These are phyloP conservation scores for Elephas maximus DNA, from an alignment of 2,113 vertebrate genomes.

Conservation along the genomic window DNA sequence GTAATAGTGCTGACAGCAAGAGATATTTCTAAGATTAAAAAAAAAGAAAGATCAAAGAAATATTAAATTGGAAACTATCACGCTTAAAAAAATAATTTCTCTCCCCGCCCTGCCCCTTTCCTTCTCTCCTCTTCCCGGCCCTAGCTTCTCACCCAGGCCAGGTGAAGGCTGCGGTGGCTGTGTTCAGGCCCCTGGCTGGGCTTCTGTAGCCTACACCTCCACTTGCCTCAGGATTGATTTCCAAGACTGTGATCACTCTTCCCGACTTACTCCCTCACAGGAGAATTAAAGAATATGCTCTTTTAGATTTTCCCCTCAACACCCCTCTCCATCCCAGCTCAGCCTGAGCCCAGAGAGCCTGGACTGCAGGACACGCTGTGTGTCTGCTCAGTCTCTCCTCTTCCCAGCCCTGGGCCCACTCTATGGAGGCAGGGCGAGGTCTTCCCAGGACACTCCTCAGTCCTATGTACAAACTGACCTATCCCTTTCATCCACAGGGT, in stretches of 20 bases:
- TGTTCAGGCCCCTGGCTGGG: too few species aligned
- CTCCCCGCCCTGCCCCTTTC: too few species aligned
- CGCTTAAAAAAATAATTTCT: neutral
- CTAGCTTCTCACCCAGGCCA: neutral
- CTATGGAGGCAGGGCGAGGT: too few species aligned
- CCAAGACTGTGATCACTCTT: neutral
- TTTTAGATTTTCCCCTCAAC: neutral
- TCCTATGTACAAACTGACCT: too few species aligned
- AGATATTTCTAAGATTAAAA: neutral
- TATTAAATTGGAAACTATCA: neutral
- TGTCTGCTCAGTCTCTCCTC: too few species aligned
- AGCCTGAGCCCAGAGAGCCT: neutral
- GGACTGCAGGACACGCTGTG: too few species aligned
- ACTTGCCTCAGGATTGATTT: neutral
- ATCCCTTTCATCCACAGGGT: too few species aligned
- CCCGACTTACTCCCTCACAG: neutral
- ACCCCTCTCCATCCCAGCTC: neutral
- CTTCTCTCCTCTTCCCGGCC: neutral
- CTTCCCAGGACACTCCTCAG: too few species aligned
- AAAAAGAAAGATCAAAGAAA: neutral
- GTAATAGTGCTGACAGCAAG: neutral
- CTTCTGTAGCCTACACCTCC: neutral
- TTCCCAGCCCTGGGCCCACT: too few species aligned
- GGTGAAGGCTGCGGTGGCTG: too few species aligned
- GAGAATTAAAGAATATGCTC: neutral